Evolutionary conservation across 2,113 vertebrate species (phyloP), one percentile per base, ranked within the genome.

Genomic region (Nannobrachium achirus): DNA sequence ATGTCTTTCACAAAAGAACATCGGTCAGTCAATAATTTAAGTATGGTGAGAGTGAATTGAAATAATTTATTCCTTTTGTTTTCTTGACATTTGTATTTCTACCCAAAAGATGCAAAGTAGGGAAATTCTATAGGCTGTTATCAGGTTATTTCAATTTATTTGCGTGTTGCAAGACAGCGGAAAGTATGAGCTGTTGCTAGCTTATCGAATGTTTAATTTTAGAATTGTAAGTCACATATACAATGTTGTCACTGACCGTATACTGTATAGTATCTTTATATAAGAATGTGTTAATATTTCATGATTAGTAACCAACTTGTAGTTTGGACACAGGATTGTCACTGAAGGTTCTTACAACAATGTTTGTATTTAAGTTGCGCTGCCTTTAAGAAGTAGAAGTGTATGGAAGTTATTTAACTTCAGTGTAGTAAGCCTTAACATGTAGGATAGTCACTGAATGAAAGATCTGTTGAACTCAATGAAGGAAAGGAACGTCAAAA

Each of bases 361-460:
- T 53, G 8, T 41, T 8, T 45, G 13, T 61, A 67, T 81, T 75
- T 60, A 9, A 62, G 25, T n/a, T 16, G 40, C 55, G 66, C 45
- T 74, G 56, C 52, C 70, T 41, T 63, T 59, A n/a, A 38, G 56
- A n/a, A 38, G 56, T 33, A 42, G 25, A 6, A 18, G 44, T 66
- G 19, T 2, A 44, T 61, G 51, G 20, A 39, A n/a, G 63, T 71
- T 18, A 51, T 53, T 11, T 50, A 16, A 48, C 10, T 46, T 6
- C 8, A 39, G 8, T 11, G 61, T 63, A 49, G 25, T 40, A 8
- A 56, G 16, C 51, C 41, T 7, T 2, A 38, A 0, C 48, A 63
- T 42, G 58, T 70, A 33, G 11, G 15, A 60, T 6, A 48, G 18
- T 18, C 61, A 42, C 25, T 65, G 10, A 39, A 40, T 10, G 39